Evolutionary conservation across 2,113 vertebrate genomes (phyloP).

Genomic region (Notiomystis cincta): DNA sequence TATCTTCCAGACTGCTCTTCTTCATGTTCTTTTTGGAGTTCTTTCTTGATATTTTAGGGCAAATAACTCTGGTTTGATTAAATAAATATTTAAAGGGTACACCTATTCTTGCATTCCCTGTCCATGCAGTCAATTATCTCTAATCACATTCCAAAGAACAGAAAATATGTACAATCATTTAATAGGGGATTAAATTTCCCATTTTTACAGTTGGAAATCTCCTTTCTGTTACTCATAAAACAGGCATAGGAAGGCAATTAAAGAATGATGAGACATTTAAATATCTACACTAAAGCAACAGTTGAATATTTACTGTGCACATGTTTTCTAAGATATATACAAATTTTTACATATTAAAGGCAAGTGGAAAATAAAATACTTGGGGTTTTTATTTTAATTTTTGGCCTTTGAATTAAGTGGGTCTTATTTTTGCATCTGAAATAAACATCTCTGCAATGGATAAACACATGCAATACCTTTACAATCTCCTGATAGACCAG

Average conservation of each 20-base stretch:
- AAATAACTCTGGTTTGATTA: neutral
- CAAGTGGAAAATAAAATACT: neutral
- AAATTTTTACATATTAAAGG: neutral
- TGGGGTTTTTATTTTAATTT: neutral
- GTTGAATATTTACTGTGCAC: neutral
- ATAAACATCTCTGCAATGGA: neutral
- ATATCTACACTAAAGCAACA: neutral
- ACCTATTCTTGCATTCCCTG: fast-evolving
- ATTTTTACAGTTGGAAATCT: neutral
- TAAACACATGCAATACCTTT: neutral
- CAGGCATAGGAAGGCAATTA: neutral
- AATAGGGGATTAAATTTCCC: neutral
- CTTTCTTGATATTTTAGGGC: neutral
- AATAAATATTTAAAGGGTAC: neutral
- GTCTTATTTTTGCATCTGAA: neutral
- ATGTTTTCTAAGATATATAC: neutral
- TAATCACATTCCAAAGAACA: neutral
- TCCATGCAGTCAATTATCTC: neutral
- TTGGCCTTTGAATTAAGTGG: neutral
- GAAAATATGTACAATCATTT: neutral
- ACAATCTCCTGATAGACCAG: neutral
- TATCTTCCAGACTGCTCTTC: neutral
- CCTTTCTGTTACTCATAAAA: neutral
- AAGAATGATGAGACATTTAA: neutral
- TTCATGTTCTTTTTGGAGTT: neutral